These are phyloP conservation scores for Imbricaverruca yamaguchii DNA, from an alignment of 2,888 invertebrate species.

Conservation along the genomic window DNA sequence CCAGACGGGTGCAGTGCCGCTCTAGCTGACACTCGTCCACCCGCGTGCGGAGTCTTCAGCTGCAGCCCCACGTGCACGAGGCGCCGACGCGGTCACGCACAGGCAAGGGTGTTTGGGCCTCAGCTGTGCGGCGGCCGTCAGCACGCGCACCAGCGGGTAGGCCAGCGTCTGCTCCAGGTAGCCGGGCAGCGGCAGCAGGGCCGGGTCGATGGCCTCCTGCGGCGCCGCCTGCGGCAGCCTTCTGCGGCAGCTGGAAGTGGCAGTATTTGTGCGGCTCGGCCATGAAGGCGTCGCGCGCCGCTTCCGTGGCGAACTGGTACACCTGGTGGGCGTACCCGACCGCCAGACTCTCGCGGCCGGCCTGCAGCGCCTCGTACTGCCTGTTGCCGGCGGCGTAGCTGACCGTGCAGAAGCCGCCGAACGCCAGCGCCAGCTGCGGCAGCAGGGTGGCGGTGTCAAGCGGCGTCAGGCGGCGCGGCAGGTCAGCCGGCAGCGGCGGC, in stretches of 20 bases:
- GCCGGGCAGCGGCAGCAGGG: not conserved
- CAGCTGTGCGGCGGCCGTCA: not conserved
- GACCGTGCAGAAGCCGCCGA: conserved; percentile 3
- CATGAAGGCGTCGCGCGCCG: not conserved
- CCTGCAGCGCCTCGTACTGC: not conserved
- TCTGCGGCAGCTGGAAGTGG: not conserved
- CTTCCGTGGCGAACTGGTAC: not conserved
- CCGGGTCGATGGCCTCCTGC: not conserved
- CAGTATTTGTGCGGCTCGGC: not conserved
- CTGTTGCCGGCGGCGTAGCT: not conserved
- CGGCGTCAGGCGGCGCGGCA: not conserved
- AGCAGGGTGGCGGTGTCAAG: not conserved
- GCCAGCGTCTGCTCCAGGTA: conserved; percentile 18
- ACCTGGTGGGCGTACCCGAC: not conserved
- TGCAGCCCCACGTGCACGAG: not conserved
- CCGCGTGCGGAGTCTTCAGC: not conserved
- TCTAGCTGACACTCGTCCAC: not conserved
- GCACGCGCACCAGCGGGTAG: not conserved
- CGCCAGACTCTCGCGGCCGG: not conserved
- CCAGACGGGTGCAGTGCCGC: not conserved
- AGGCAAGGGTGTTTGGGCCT: not conserved
- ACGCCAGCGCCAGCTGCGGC: not conserved
- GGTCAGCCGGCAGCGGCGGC: not conserved
- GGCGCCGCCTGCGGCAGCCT: not conserved
- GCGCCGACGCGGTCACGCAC: not conserved